Percentiles rank a stretch among this genome's conserved stretches.
phyloP scores from a whole-genome alignment of 2,113 vertebrate genomes.

The Percopsis transmontana region DNA sequence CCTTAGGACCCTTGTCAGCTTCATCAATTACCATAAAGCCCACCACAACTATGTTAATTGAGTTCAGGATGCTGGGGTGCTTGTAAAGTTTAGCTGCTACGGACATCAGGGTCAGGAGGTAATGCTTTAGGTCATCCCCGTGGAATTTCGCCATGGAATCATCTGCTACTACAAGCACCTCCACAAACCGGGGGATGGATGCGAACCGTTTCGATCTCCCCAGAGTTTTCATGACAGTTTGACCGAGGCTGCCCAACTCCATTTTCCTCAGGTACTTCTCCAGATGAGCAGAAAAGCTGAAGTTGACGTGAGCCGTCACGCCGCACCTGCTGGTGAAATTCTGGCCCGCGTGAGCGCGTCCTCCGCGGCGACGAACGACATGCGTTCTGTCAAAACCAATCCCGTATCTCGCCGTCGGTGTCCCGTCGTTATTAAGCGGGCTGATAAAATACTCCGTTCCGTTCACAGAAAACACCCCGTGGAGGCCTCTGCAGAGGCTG shows the following conservation, averaged over 20 bases:
- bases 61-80: constrained; percentile 94
- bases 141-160: constrained; percentile 96
- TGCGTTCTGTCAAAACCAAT: constrained; percentile 71
- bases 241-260: constrained; percentile 39
- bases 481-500: constrained; percentile 89
- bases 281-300: constrained; percentile 76
- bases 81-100: constrained; percentile 93
- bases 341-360: constrained; percentile 40
- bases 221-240: constrained; percentile 62
- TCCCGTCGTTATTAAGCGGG: constrained; percentile 57
- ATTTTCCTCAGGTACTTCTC: constrained; percentile 70
- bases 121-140: constrained; percentile 91
- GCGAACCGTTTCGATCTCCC: constrained; percentile 89
- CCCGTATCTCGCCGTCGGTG: constrained; percentile 3
- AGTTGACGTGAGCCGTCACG: constrained; percentile 80
- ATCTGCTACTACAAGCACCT: constrained; percentile 96
- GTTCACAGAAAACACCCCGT: constrained; percentile 86
- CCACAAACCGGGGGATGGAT: constrained; percentile 91
- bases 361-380: constrained; percentile 80
- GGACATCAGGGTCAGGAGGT: constrained; percentile 93
- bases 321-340: constrained; percentile 85
- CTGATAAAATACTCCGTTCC: constrained; percentile 89
- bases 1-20: constrained; percentile 90
- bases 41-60: constrained; percentile 91
- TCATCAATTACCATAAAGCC: constrained; percentile 90